Evolutionary conservation across 1,140 invertebrate genomes (phyloP), one percentile per base, ranked within the genome.

Genomic region (Brachionus rubens): DNA sequence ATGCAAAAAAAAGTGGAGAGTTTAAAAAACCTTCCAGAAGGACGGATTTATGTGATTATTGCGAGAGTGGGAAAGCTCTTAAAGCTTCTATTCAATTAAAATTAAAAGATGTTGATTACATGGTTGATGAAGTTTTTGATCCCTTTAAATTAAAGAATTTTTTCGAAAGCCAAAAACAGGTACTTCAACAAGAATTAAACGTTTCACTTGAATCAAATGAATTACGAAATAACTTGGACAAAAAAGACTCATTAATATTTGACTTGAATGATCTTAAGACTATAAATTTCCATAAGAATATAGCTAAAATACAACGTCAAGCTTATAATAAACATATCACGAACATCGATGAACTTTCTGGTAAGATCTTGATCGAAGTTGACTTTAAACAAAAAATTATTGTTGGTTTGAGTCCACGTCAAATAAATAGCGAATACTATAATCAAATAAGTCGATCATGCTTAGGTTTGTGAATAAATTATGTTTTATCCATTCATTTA

Each of bases 321-420:
- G 33, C 56, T 62, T 62, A 62, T 21, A 62, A 62, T 36, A 62
- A 62, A 41, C 56, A 62, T 41, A n/a, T 7, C 21, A 40, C 30
- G 6, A 62, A 16, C 43, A 2, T 65, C 10, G 59, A 65, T 65
- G 16, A 24, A 24, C 30, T 65, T 10, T 43, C 10, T 9, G 36
- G 43, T 43, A 65, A 43, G 12, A 43, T 65, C 19, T 30, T 41
- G 33, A 65, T 65, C 21, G 59, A 43, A 65, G 59, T 65, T 65
- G 36, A 65, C 43, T 65, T 62, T 62, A 62, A 62, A 41, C 56
- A 62, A 62, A 62, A 62, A 62, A 62, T 62, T 21, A 26, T 41
- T n/a, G 9, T 62, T 21, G 56, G 56, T 16, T 40, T 62, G 16
- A 41, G 56, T 36, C 56, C 33, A 21, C 16, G 56, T 2, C 56